These are phyloP conservation scores for Taphrorychus bicolor DNA, from an alignment of 2,888 invertebrate genomes.

Conservation along the genomic window DNA sequence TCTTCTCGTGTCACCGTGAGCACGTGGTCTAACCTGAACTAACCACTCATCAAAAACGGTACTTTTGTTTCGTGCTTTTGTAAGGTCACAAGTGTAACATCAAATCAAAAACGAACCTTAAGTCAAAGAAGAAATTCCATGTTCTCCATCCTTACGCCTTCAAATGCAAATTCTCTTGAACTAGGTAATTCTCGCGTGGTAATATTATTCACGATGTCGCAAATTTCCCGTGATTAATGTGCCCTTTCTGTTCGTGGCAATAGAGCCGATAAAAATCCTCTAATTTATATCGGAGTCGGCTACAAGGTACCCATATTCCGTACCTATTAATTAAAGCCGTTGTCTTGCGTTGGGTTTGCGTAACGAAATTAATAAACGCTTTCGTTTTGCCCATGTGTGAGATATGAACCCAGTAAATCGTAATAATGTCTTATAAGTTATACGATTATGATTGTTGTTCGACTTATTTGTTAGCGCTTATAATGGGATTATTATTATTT, in stretches of 20 bases:
- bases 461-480: slow-evolving; percentile 16
- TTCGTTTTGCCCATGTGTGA: slow-evolving; percentile 22
- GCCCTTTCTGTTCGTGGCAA: slow-evolving; percentile 16
- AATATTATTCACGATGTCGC: slow-evolving; percentile 26
- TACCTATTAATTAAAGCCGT: slow-evolving; percentile 24
- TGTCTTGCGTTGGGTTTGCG: slow-evolving; percentile 28
- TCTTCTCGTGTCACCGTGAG: too few relatives aligned
- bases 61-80: too few relatives aligned
- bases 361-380: slow-evolving; percentile 35
- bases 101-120: too few relatives aligned
- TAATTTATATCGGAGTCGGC: slow-evolving; percentile 29
- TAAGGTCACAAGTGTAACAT: too few relatives aligned
- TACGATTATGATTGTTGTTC: slow-evolving; percentile 21
- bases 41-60: too few relatives aligned
- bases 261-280: slow-evolving; percentile 20
- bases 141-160: background rate
- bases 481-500: slow-evolving; percentile 10
- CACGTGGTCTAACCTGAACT: too few relatives aligned
- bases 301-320: slow-evolving; percentile 24
- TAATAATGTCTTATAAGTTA: slow-evolving; percentile 29
- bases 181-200: slow-evolving; percentile 28
- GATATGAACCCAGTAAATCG: slow-evolving; percentile 26
- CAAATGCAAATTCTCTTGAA: slow-evolving; percentile 24
- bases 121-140: too few relatives aligned
- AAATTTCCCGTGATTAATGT: slow-evolving; percentile 33